A percentile compares a stretch with the other conserved stretches of the same genome.
phyloP scores from a whole-genome alignment of 2,797 vertebrate genomes.

The Philypnodon macrostomus region DNA sequence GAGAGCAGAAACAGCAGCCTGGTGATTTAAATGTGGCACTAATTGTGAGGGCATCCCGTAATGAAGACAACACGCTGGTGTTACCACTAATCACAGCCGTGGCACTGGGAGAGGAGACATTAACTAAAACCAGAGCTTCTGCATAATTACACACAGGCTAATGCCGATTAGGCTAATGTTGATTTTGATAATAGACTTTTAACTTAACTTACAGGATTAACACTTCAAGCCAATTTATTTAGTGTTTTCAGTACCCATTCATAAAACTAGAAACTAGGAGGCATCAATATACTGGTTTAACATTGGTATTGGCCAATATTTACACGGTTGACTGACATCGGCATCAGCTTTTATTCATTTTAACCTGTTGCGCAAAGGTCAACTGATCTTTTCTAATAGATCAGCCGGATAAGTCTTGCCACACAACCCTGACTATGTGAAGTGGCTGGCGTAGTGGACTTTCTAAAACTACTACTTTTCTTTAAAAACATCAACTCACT shows the following conservation, averaged over 20 bases:
- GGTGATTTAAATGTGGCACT: conserved; percentile 11
- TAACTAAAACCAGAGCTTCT: conserved; percentile 16
- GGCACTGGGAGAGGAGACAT: conserved; percentile 20
- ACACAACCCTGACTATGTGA: no score
- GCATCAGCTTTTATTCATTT: no score
- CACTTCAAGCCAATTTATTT: background rate
- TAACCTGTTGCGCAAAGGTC: no score
- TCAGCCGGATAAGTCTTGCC: no score
- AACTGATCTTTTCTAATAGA: no score
- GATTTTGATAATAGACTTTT: conserved; percentile 1
- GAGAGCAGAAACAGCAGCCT: background rate
- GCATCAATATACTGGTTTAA: no score
- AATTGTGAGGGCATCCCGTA: conserved; percentile 4
- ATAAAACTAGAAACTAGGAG: background rate
- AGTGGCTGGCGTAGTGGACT: no score
- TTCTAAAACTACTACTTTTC: no score
- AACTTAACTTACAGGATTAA: conserved; percentile 1
- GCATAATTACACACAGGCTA: conserved; percentile 6
- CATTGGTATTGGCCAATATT: no score
- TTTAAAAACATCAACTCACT: no score
- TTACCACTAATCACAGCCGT: conserved; percentile 26
- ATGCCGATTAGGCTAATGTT: conserved; percentile 8
- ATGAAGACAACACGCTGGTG: conserved; percentile 13
- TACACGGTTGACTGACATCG: no score
- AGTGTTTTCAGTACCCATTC: no score